phyloP scores from a whole-genome alignment of 2,113 vertebrate species.

The Sprattus sprattus region DNA sequence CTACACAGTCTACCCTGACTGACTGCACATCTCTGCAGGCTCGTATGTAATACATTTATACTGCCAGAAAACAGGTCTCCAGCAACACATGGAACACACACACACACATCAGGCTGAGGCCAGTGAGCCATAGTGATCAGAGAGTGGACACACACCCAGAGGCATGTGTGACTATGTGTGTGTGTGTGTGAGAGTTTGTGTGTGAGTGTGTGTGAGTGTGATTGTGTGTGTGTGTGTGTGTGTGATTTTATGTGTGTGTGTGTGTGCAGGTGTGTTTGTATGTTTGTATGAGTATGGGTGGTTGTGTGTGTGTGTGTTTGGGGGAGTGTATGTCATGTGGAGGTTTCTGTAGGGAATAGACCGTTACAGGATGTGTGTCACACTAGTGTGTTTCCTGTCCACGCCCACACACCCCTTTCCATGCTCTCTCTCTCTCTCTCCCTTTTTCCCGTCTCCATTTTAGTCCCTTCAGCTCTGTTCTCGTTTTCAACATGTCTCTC shows the following conservation, averaged over 20 bases:
- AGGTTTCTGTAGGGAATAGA: slow-evolving; percentile 32
- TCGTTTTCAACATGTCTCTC: background rate
- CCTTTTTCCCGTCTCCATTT: background rate
- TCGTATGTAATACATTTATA: slow-evolving; percentile 4
- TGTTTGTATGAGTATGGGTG: slow-evolving; percentile 17
- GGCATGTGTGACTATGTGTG: slow-evolving; percentile 33
- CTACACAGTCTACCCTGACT: background rate
- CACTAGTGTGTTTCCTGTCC: background rate
- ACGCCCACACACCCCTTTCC: background rate
- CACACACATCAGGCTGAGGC: slow-evolving; percentile 30
- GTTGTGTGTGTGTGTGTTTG: background rate
- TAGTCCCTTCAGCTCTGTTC: background rate
- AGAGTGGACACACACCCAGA: slow-evolving; percentile 45
- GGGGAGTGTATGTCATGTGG: slow-evolving; percentile 38
- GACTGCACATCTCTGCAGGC: background rate
- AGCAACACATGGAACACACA: slow-evolving; percentile 40
- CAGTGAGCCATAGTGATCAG: slow-evolving; percentile 50
- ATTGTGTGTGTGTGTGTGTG: slow-evolving; percentile 13
- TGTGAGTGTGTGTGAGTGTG: slow-evolving; percentile 6
- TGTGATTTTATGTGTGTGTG: slow-evolving; percentile 26
- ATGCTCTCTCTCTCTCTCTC: slow-evolving; percentile 28
- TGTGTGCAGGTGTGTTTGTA: background rate
- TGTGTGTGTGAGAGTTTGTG: slow-evolving; percentile 26
- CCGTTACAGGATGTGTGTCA: slow-evolving; percentile 34
- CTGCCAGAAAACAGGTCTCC: slow-evolving; percentile 18